Evolutionary conservation across 2,113 vertebrate species (phyloP).

Genomic region (Pantherophis guttatus): DNA sequence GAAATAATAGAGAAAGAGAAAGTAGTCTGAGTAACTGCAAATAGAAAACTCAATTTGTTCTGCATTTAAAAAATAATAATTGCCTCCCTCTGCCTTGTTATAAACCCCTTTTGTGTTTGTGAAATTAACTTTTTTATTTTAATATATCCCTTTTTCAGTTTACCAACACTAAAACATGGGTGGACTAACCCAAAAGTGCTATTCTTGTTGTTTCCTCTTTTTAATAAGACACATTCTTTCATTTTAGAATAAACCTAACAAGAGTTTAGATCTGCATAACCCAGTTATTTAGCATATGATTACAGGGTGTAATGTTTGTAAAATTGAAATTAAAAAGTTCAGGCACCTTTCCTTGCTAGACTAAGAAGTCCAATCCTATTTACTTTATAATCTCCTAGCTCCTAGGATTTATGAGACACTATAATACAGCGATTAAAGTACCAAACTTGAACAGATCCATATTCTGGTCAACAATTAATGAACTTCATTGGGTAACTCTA

Average conservation of each 20-base stretch:
- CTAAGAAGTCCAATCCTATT: background rate
- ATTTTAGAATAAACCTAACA: conserved; percentile 8
- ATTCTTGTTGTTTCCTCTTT: conserved; percentile 12
- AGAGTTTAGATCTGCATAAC: conserved; percentile 6
- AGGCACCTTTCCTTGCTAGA: background rate
- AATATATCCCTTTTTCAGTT: background rate
- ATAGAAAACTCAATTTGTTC: background rate
- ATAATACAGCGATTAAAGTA: background rate
- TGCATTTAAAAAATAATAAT: background rate
- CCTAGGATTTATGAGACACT: background rate
- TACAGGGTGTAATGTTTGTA: background rate
- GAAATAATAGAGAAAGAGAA: conserved; percentile 1
- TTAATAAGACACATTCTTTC: conserved; percentile 16
- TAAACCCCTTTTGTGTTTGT: background rate
- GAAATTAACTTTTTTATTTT: background rate
- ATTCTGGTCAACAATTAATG: background rate
- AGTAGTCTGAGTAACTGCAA: background rate
- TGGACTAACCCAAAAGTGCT: background rate
- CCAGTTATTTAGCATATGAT: background rate
- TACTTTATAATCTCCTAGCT: background rate
- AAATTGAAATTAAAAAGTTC: background rate
- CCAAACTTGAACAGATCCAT: background rate
- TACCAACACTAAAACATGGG: background rate
- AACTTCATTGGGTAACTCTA: background rate
- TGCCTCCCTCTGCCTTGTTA: background rate